Percentiles rank a stretch among this genome's conserved stretches.
These are phyloP conservation scores for Pelvicachromis taeniatus DNA, from an alignment of 2,113 vertebrate genomes.

Conservation along the genomic window DNA sequence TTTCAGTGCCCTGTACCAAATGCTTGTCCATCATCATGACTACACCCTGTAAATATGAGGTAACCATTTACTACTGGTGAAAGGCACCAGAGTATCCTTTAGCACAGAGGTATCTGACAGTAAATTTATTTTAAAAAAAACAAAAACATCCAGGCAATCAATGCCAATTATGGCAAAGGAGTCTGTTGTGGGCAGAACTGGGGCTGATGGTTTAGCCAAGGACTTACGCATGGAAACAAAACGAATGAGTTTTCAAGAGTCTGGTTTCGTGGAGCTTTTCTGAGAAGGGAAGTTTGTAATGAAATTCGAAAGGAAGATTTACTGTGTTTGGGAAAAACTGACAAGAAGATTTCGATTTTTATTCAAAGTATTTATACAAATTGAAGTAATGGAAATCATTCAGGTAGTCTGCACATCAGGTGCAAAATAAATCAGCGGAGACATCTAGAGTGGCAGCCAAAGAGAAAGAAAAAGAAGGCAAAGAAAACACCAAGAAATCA, in stretches of 20 bases:
- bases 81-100: not conserved
- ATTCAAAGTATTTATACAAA: constrained; percentile 8
- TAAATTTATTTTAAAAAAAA: not conserved
- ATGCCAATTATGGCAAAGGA: not conserved
- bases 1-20: not conserved
- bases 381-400: not conserved
- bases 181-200: not conserved
- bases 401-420: not conserved
- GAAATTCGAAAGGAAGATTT: constrained; percentile 7
- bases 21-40: not conserved
- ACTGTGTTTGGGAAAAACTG: constrained; percentile 4
- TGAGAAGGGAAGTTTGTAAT: not conserved
- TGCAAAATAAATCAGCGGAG: constrained; percentile 13
- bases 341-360: not conserved
- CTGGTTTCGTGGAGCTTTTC: constrained; percentile 21
- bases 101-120: not conserved
- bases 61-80: not conserved
- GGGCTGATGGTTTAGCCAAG: not conserved
- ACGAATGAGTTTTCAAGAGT: not conserved
- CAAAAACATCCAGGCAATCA: not conserved
- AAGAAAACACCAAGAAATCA: not conserved
- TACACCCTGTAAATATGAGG: not conserved
- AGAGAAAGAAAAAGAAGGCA: not conserved
- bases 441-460: not conserved
- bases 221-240: constrained; percentile 25